These are phyloP conservation scores for Linnaemya vulpina DNA, from an alignment of 2,888 invertebrate genomes.

Conservation along the genomic window DNA sequence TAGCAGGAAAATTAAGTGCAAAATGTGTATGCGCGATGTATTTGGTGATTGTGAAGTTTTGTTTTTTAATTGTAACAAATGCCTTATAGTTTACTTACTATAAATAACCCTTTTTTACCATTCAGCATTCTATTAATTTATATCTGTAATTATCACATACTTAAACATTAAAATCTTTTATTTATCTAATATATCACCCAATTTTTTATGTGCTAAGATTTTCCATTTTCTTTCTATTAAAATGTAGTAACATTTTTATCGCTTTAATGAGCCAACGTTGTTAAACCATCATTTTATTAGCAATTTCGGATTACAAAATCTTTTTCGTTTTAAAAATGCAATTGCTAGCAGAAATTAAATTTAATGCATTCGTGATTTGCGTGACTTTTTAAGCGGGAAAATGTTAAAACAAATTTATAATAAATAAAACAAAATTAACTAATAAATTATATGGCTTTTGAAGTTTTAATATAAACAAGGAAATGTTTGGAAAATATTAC, in stretches of 20 bases:
- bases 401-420: constrained; percentile 36
- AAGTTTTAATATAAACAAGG: constrained; percentile 48
- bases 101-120: too few species aligned
- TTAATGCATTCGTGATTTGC: constrained; percentile 45
- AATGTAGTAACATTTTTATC: constrained; percentile 4
- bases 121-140: background rate
- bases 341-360: constrained; percentile 9
- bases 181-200: constrained; percentile 18
- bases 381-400: constrained; percentile 51
- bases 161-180: background rate
- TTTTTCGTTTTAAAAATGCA: constrained; percentile 14
- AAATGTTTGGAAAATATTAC: constrained; percentile 40
- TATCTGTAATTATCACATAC: constrained; percentile 10
- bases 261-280: constrained; percentile 26
- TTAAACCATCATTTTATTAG: constrained; percentile 46
- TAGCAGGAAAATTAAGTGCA: too few species aligned
- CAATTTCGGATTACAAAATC: constrained; percentile 58
- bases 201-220: background rate
- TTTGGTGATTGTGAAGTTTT: too few species aligned
- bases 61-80: too few species aligned
- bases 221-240: background rate
- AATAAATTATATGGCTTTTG: constrained; percentile 49
- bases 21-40: too few species aligned
- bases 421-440: constrained; percentile 46
- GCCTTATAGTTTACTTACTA: too few species aligned